Evolutionary conservation across 2,888 invertebrate species (phyloP), one percentile per base, ranked within the genome.

Genomic region (Spodoptera picta): DNA sequence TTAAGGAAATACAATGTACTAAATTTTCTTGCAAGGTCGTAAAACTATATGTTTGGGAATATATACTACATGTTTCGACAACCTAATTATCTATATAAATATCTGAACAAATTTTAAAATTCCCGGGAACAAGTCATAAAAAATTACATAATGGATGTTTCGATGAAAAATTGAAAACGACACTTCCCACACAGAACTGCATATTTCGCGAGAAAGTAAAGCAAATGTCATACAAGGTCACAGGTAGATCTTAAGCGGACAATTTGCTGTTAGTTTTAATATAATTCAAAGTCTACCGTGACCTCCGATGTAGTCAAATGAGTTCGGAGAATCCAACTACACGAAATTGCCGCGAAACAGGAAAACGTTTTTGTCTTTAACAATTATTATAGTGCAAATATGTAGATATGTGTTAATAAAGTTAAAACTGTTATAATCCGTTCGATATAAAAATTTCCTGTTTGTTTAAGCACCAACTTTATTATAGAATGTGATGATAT

Each of bases 361-460:
- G 79, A 79, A 79, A 79, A 75, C n/a, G 19, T 51, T 61, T 66
- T 62, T 60, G 65, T 63, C 60, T 79, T 61, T 55, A 53, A 69
- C 56, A 50, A 51, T 67, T 60, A 67, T 36, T 2, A 59, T 65
- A 54, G 19, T 2, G 19, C 57, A 24, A 65, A 75, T 72, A 65
- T 60, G 60, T 59, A 71, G 44, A 50, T 57, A 73, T 31, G 36
- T 5, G 36, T 36, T 57, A 67, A 67, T 65, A 51, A 57, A 60
- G 67, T 72, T 72, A 75, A 47, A 62, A 64, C 52, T 65, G 69
- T 65, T 63, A 62, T 74, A 80, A 80, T 80, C 77, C 70, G 74
- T 74, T 65, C 62, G 57, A 72, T 74, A 77, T 78, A 78, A 66
- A 71, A 75, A 69, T 77, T 84, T 86, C 85, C 86, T 85, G 85